These are phyloP conservation scores for Nautilus pompilius DNA, from an alignment of 1,140 invertebrate genomes.

Conservation along the genomic window DNA sequence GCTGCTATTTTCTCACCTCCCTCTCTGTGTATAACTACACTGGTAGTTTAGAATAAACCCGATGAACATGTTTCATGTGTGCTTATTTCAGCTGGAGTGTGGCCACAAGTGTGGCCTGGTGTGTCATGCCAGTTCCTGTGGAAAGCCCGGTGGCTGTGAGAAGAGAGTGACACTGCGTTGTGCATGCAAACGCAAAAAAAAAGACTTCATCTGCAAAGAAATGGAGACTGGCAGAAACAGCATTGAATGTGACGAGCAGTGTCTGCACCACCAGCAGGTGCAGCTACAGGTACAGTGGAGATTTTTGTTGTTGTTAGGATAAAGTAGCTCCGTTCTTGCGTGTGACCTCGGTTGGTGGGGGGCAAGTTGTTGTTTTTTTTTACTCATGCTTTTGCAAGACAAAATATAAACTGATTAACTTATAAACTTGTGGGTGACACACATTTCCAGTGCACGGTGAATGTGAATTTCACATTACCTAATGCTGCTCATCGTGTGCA, in stretches of 20 bases:
- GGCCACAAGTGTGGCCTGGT: conserved; percentile 71
- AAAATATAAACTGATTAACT: background rate
- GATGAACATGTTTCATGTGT: background rate
- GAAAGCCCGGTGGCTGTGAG: conserved; percentile 66
- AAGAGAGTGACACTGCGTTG: conserved; percentile 79
- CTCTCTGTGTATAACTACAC: background rate
- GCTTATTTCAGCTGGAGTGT: conserved; percentile 57
- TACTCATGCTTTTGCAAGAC: background rate
- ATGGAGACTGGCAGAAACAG: conserved; percentile 23
- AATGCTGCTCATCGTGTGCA: too few species aligned
- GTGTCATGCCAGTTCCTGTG: conserved; percentile 77
- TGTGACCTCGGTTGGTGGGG: background rate
- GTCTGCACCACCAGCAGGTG: conserved; percentile 27
- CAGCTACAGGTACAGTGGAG: conserved; percentile 37
- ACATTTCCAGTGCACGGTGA: background rate
- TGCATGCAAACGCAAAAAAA: conserved; percentile 73
- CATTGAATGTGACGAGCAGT: conserved; percentile 50
- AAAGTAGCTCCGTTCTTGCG: background rate
- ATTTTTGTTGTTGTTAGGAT: background rate
- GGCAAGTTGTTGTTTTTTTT: background rate
- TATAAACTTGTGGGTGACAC: background rate
- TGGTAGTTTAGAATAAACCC: background rate
- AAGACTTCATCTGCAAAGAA: conserved; percentile 69
- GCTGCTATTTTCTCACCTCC: background rate
- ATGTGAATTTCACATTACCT: too few species aligned